Conservation (phyloP, 2,797 vertebrate genomes). For the Knipowitschia caucasica region DNA sequence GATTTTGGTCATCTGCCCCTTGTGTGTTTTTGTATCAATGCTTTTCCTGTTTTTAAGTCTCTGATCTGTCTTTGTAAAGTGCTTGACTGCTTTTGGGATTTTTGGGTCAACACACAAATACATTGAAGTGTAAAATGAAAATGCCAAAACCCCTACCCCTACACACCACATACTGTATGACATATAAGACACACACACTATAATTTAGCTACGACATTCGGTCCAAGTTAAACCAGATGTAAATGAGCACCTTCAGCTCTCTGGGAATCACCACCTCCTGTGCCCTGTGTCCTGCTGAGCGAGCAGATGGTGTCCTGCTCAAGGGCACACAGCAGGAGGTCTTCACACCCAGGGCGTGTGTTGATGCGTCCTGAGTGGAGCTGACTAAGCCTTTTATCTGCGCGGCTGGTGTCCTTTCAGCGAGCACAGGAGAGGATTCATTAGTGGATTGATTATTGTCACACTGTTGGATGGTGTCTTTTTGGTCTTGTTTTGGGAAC, state of each 20-base stretch:
- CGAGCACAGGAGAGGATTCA: background rate
- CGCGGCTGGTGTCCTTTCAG: slow-evolving; percentile 4
- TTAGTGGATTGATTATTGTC: background rate
- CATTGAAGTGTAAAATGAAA: too few relatives aligned
- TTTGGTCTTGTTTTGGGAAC: background rate
- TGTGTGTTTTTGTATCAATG: too few relatives aligned
- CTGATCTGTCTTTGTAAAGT: too few relatives aligned
- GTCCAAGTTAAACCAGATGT: too few relatives aligned
- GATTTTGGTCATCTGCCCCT: too few relatives aligned
- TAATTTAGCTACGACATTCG: too few relatives aligned
- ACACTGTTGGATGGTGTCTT: background rate
- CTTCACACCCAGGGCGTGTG: background rate
- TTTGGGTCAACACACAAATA: too few relatives aligned
- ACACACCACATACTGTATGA: too few relatives aligned
- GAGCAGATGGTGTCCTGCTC: background rate
- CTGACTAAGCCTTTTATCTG: slow-evolving; percentile 4
- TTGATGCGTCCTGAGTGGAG: background rate
- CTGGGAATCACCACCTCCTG: background rate
- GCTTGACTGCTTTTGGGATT: too few relatives aligned
- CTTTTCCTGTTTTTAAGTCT: too few relatives aligned
- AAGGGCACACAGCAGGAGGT: background rate
- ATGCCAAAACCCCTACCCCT: too few relatives aligned
- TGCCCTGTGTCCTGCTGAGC: background rate
- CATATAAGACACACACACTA: too few relatives aligned
- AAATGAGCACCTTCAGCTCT: background rate